phyloP scores from a whole-genome alignment of 1,140 invertebrate genomes.

The Neotoxoptera formosana region DNA sequence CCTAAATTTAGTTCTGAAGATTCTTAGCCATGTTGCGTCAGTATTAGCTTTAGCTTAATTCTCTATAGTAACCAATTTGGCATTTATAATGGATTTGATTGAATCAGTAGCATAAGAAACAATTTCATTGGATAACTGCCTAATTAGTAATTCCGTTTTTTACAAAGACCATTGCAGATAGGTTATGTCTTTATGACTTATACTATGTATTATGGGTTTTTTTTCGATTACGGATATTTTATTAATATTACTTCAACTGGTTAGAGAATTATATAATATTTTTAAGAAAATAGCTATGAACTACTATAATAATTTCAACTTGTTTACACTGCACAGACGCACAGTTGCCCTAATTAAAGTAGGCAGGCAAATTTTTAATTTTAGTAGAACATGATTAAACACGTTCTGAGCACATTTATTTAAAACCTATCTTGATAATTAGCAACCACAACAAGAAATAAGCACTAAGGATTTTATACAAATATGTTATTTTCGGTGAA shows the following conservation, averaged over 20 bases:
- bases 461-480: no score
- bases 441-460: background rate
- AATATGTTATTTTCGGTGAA: no score
- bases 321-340: background rate
- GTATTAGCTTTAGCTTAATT: no score
- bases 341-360: background rate
- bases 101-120: no score
- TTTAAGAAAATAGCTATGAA: background rate
- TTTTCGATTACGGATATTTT: no score
- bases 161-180: background rate
- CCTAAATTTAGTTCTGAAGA: no score
- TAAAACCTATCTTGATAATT: background rate
- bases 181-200: background rate
- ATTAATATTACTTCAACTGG: background rate
- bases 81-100: no score
- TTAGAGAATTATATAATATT: background rate
- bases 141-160: no score
- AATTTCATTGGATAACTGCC: no score
- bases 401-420: background rate
- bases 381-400: background rate
- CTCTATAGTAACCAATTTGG: no score
- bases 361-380: background rate
- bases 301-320: background rate
- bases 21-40: no score
- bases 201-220: no score